Evolutionary conservation across 2,797 vertebrate species (phyloP).

Genomic region (Amphiprion clarkii): DNA sequence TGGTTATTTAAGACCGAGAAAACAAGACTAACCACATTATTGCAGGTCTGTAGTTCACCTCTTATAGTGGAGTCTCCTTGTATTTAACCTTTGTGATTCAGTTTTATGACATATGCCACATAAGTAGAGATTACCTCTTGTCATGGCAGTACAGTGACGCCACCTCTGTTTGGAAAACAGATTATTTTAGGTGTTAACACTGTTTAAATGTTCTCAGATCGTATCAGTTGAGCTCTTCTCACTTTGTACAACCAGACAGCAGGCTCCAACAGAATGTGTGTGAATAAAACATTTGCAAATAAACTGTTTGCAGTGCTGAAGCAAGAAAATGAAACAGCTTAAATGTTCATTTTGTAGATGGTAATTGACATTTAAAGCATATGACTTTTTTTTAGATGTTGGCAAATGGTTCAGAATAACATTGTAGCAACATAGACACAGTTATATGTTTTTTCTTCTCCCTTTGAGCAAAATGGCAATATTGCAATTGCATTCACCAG

Average conservation of each 20-base stretch:
- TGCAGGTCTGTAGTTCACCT: neutral
- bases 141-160: constrained; percentile 12
- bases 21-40: constrained; percentile 25
- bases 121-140: constrained; percentile 6
- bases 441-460: neutral
- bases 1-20: constrained; percentile 15
- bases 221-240: constrained; percentile 26
- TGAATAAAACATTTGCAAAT: neutral
- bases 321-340: neutral
- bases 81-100: constrained; percentile 7
- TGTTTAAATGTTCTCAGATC: constrained; percentile 27
- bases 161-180: constrained; percentile 43
- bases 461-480: too few species aligned
- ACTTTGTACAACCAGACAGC: constrained; percentile 16
- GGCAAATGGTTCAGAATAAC: neutral
- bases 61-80: neutral
- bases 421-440: too few species aligned
- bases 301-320: neutral
- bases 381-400: neutral
- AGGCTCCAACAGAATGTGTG: neutral
- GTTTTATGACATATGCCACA: constrained; percentile 8
- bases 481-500: too few species aligned
- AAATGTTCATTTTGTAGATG: neutral
- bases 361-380: neutral
- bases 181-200: constrained; percentile 11